Evolutionary conservation across 2,113 vertebrate species (phyloP), one percentile per base, ranked within the genome.

Genomic region (Phrynocephalus versicolor): DNA sequence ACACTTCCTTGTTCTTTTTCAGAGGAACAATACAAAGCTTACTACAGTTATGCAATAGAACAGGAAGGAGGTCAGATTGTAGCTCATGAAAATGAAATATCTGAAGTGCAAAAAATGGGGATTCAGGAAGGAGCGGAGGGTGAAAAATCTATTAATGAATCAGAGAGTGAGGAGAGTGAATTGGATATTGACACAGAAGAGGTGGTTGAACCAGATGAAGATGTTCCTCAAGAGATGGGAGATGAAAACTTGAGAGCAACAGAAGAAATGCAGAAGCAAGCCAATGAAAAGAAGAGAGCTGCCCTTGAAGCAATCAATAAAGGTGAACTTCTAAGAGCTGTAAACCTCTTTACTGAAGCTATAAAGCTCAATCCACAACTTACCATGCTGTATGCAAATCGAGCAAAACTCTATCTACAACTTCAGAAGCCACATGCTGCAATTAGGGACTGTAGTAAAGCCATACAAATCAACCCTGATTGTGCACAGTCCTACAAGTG

Each of bases 401-500:
- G 8, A 77, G 85, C 90, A 77, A 97, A 96, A 30, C 94, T 97
- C 70, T 97, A 89, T 79, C 89, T 97, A 87, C 93, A 92, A 88
- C 96, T 98, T 95, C 94, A 96, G 94, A 97, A 97, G 89, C 96
- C 96, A 73, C 95, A 96, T 6, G 96, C 96, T 77, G 97, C 97
- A 72, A 96, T 97, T 74, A 95, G 96, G 89, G 96, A 97, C 91
- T 96, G 96, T 87, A 91, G 97, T 92, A 87, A 94, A 95, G 97
- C 97, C 62, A 97, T 97, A 87, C 93, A 88, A 89, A 97, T 97
- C 78, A 96, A 97, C 89, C 96, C 96, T 30, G 96, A 97, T 91
- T 97, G 97, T 33, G 97, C 97, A 89, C 96, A 97, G 90, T 95
- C 97, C 1, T 97, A 97, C 92, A 97, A 97, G 90, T 97, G 96